Percentiles rank a stretch among this genome's conserved stretches.
phyloP scores from a whole-genome alignment of 1,140 invertebrate genomes.

The Polypedilum pembai region DNA sequence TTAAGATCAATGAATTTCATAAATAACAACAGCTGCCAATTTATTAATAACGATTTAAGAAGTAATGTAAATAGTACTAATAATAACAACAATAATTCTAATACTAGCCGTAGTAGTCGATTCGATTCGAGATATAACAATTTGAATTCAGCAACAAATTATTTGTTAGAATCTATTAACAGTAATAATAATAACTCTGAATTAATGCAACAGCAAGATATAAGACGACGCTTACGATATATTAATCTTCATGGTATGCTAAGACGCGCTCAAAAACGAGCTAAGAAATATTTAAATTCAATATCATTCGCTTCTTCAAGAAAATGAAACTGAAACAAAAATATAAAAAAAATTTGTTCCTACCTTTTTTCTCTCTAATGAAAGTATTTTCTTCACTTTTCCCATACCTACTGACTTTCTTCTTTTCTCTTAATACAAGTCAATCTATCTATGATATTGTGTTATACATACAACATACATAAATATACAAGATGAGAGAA shows the following conservation, averaged over 20 bases:
- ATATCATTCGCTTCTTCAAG: slow-evolving; percentile 1
- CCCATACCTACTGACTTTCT: too few relatives aligned
- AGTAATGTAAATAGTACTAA: background rate
- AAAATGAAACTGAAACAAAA: background rate
- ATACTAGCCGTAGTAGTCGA: background rate
- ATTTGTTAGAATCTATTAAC: slow-evolving; percentile 19
- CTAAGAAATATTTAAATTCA: slow-evolving; percentile 20
- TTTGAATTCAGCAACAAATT: slow-evolving; percentile 24
- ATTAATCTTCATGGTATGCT: slow-evolving; percentile 21
- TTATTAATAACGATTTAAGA: slow-evolving; percentile 26
- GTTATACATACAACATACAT: too few relatives aligned
- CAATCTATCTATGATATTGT: too few relatives aligned
- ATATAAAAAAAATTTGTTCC: background rate
- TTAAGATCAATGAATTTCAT: background rate
- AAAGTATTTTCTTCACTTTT: too few relatives aligned
- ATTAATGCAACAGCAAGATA: slow-evolving; percentile 23
- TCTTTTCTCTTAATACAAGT: too few relatives aligned
- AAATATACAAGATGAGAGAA: too few relatives aligned
- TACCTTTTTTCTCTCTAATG: background rate
- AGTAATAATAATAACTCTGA: slow-evolving; percentile 26
- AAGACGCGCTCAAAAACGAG: background rate
- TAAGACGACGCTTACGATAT: slow-evolving; percentile 23
- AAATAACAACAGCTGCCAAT: slow-evolving; percentile 25
- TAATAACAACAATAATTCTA: background rate
- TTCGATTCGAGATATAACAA: slow-evolving; percentile 26